Evolutionary conservation across 2,888 invertebrate genomes (phyloP), one percentile per base, ranked within the genome.

Genomic region (Drosophila algonquin): DNA sequence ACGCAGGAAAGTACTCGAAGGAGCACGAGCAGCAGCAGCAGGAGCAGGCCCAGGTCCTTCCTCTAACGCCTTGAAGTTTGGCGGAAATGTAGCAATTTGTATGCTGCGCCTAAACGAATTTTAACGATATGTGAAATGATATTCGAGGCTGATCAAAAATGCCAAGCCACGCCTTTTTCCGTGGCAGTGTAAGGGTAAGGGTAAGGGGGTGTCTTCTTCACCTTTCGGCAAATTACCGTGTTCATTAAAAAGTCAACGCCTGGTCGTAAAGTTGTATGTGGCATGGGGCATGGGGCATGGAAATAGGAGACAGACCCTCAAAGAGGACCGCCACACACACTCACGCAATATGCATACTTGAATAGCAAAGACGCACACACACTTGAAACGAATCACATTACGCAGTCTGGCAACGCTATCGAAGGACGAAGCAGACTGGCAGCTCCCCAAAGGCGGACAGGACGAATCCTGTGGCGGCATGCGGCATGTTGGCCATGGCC

Each of bases 81-180:
- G 71, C 79, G 86, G 76, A 88, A 89, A 87, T 89, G 80, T 86
- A 81, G 90, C 89, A 90, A 90, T 90, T 90, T 90, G 88, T 90
- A 90, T 90, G 83, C 89, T 77, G 76, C 77, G 82, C 87, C 83
- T 85, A 90, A 90, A 89, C 80, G 90, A 88, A 85, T 90, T 90
- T 87, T 87, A 90, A 90, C 88, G 90, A 90, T 90, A 90, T 90
- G 89, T 90, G 90, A 88, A 90, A 90, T 88, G 78, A 90, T 86
- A 81, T 84, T 88, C 83, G 88, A 80, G 81, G 73, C 86, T 81
- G 87, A 87, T 82, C 88, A 82, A 81, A 87, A 85, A 76, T 85
- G 80, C 72, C 73, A 73, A 32, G 44, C 72, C 72, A 72, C 32
- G 74, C 68, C 75, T 47, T 65, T 50, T 55, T 67, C 74, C 72